phyloP scores from a whole-genome alignment of 1,140 invertebrate genomes.

The Delia radicum region DNA sequence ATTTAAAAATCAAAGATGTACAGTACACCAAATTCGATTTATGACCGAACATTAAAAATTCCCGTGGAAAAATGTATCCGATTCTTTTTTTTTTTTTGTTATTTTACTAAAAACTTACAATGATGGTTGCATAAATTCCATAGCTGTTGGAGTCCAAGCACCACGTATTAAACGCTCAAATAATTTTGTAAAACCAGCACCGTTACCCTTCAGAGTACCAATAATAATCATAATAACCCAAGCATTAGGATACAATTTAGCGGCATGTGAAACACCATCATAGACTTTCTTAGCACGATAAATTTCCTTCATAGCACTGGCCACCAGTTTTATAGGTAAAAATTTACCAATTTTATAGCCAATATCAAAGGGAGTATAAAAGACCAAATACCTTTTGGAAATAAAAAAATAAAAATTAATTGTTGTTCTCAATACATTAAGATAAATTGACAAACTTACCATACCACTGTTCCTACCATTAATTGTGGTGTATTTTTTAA shows the following conservation, averaged over 20 bases:
- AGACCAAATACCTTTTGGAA: slow-evolving; percentile 85
- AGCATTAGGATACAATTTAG: slow-evolving; percentile 94
- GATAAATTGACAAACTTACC: slow-evolving; percentile 77
- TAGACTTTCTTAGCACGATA: slow-evolving; percentile 97
- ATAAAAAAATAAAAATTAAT: background rate
- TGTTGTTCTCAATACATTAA: no score
- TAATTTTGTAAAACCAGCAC: slow-evolving; percentile 88
- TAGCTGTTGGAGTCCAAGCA: slow-evolving; percentile 96
- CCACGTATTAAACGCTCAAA: slow-evolving; percentile 91
- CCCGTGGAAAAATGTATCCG: background rate
- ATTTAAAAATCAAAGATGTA: no score
- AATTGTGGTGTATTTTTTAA: slow-evolving; percentile 87
- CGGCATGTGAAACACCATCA: slow-evolving; percentile 93
- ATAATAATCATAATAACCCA: slow-evolving; percentile 96
- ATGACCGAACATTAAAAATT: no score
- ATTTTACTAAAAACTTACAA: slow-evolving; percentile 74
- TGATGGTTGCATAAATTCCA: slow-evolving; percentile 98
- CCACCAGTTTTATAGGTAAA: slow-evolving; percentile 89
- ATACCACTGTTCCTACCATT: slow-evolving; percentile 85
- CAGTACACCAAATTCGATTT: no score
- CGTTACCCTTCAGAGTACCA: slow-evolving; percentile 95
- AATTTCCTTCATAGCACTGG: slow-evolving; percentile 94
- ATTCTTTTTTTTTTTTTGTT: no score
- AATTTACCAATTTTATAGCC: slow-evolving; percentile 96
- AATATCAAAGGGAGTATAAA: slow-evolving; percentile 98